Evolutionary conservation across 2,888 invertebrate species (phyloP).

Genomic region (Phanerotoma sp.): DNA sequence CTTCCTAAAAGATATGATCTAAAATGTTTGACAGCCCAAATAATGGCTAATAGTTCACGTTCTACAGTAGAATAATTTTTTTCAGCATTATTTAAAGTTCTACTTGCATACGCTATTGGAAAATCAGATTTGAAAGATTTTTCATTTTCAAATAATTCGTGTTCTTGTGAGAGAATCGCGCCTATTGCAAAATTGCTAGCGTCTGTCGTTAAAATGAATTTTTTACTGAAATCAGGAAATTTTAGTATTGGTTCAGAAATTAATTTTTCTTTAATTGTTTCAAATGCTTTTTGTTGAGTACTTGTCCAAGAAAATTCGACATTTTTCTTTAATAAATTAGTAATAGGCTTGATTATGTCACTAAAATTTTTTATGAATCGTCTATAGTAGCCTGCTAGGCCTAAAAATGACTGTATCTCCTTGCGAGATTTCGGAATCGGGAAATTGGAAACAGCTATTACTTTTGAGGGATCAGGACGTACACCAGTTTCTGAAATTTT

Average conservation of each 20-base stretch:
- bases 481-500: constrained; percentile 28
- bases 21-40: too few relatives aligned
- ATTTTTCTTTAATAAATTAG: constrained; percentile 27
- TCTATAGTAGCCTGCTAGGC: too few relatives aligned
- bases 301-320: constrained; percentile 6
- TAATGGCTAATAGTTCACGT: constrained; percentile 15
- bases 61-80: constrained; percentile 18
- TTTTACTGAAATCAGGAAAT: constrained; percentile 32
- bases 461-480: constrained; percentile 32
- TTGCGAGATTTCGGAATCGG: constrained; percentile 29
- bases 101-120: constrained; percentile 27
- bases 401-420: not conserved
- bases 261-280: constrained; percentile 4
- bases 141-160: constrained; percentile 10
- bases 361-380: too few relatives aligned
- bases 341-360: constrained; percentile 12
- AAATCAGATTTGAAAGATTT: too few relatives aligned
- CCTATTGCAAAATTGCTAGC: constrained; percentile 35
- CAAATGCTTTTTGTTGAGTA: constrained; percentile 4
- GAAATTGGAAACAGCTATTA: constrained; percentile 29
- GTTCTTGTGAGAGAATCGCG: constrained; percentile 36
- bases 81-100: too few relatives aligned
- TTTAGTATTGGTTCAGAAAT: constrained; percentile 22
- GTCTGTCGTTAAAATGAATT: constrained; percentile 37
- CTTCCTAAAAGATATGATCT: too few relatives aligned